Conservation (phyloP, 2,797 vertebrate species). For the Lagothrix lagotricha region DNA sequence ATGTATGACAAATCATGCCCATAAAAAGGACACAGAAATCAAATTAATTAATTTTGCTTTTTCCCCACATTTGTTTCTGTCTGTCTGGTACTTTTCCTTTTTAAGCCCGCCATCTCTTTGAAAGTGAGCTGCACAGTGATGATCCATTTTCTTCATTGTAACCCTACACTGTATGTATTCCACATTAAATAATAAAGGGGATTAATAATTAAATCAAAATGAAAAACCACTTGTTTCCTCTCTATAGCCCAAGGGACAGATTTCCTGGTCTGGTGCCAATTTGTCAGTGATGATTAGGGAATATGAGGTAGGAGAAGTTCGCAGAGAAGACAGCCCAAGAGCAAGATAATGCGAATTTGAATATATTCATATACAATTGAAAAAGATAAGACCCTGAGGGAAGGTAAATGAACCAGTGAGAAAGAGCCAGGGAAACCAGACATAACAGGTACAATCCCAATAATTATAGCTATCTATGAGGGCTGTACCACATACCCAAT, state of each 20-base stretch:
- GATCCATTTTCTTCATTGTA: not conserved
- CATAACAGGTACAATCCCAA: not conserved
- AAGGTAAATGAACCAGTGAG: not conserved
- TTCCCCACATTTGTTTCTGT: not conserved
- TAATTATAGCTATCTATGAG: not conserved
- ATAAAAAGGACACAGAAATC: constrained; percentile 16
- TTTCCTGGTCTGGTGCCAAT: constrained; percentile 40
- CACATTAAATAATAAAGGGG: constrained; percentile 66
- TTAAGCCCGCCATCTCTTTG: not conserved
- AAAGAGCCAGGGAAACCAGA: not conserved
- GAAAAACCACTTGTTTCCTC: constrained; percentile 65
- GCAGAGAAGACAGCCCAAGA: not conserved
- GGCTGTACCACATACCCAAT: not conserved
- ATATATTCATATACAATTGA: not conserved
- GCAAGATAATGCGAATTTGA: not conserved
- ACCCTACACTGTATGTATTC: not conserved
- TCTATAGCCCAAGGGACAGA: not conserved
- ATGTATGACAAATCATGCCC: not conserved
- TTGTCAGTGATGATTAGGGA: not conserved
- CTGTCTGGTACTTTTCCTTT: not conserved
- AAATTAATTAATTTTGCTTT: constrained; percentile 36
- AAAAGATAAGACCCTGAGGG: not conserved
- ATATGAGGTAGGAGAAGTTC: not conserved
- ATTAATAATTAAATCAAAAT: constrained; percentile 72
- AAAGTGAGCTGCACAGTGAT: not conserved